These are phyloP conservation scores for Petrocephalus microphthalmus DNA, from an alignment of 2,113 vertebrate genomes.

Conservation along the genomic window DNA sequence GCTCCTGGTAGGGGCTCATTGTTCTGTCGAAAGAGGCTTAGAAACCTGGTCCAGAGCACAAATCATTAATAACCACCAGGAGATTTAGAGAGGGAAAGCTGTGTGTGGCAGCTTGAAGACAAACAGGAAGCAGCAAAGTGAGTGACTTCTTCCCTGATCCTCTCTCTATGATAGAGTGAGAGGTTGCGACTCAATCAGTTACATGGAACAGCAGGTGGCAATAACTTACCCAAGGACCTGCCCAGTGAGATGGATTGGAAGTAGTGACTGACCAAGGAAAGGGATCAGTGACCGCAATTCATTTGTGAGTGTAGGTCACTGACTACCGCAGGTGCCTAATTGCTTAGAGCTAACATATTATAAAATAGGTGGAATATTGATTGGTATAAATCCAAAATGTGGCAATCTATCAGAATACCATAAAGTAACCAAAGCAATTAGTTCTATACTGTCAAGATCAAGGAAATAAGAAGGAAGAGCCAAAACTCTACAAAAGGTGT, in stretches of 20 bases:
- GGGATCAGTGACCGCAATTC: not conserved
- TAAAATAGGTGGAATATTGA: not conserved
- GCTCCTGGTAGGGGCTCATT: constrained; percentile 40
- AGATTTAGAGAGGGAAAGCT: not conserved
- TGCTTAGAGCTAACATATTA: no score
- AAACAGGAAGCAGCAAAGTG: not conserved
- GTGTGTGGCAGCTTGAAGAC: constrained; percentile 13
- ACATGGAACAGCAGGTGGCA: not conserved
- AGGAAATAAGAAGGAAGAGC: not conserved
- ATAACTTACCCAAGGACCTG: not conserved
- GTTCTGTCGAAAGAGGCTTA: constrained; percentile 46
- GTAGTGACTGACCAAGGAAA: not conserved
- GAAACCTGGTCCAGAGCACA: constrained; percentile 31
- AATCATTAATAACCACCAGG: constrained; percentile 32
- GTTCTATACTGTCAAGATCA: not conserved
- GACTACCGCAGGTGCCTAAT: not conserved
- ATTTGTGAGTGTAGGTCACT: not conserved
- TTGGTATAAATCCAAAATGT: not conserved
- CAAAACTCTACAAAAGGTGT: not conserved
- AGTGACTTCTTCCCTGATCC: constrained; percentile 17
- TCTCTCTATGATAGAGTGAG: not conserved
- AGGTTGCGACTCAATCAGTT: not conserved
- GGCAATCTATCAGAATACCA: not conserved
- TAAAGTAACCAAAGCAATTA: not conserved
- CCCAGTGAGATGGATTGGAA: not conserved